Conservation (phyloP, 2,113 vertebrate genomes). For the Bungarus multicinctus region DNA sequence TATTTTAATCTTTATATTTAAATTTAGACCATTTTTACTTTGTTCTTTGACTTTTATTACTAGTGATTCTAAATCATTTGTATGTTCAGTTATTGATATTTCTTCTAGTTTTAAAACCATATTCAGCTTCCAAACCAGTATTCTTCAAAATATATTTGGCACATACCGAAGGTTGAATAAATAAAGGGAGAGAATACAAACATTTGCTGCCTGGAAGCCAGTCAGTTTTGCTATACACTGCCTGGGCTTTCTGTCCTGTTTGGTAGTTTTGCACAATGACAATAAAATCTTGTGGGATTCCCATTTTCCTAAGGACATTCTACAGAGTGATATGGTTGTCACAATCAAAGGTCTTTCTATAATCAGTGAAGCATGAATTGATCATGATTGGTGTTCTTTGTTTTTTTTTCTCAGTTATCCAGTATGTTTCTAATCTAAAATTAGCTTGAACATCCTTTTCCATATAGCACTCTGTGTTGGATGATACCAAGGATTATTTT, state of each 20-base stretch:
- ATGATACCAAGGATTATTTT: not conserved
- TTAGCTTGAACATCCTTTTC: not conserved
- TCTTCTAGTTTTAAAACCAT: not conserved
- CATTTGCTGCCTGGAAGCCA: not conserved
- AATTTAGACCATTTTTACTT: not conserved
- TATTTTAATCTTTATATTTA: not conserved
- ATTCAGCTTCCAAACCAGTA: not conserved
- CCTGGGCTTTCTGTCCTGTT: not conserved
- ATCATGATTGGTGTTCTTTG: not conserved
- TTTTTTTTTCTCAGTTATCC: not conserved
- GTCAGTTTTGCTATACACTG: not conserved
- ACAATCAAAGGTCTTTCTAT: not conserved
- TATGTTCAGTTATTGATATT: not conserved
- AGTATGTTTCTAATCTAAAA: not conserved
- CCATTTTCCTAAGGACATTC: not conserved
- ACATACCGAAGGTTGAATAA: no score
- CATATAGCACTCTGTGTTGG: not conserved
- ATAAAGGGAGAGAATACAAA: not conserved
- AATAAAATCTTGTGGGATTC: not conserved
- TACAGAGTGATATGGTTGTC: not conserved
- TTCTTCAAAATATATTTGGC: not conserved
- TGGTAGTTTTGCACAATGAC: not conserved
- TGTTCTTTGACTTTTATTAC: not conserved
- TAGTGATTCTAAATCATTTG: not conserved
- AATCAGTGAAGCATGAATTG: not conserved